A percentile compares a stretch with the other conserved stretches of the same genome.
These are phyloP conservation scores for Steromphala cineraria DNA, from an alignment of 2,888 invertebrate species.

Conservation along the genomic window DNA sequence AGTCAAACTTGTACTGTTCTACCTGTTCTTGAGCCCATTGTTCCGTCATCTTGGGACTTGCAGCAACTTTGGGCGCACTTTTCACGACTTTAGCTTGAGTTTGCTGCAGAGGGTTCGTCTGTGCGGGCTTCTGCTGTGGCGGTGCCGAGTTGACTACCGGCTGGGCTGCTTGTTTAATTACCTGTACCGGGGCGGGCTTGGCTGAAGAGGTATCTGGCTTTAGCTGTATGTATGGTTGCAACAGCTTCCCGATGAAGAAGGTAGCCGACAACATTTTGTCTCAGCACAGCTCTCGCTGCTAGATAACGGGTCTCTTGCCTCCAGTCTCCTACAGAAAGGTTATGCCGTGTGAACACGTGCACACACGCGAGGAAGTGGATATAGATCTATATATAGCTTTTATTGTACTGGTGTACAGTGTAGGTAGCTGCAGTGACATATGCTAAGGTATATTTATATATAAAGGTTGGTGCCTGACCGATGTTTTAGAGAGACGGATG, in stretches of 20 bases:
- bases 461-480: too few species aligned
- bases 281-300: not conserved
- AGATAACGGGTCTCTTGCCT: not conserved
- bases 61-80: not conserved
- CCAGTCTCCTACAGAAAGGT: not conserved
- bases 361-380: too few species aligned
- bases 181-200: not conserved
- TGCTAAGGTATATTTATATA: too few species aligned
- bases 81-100: not conserved
- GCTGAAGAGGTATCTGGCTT: not conserved
- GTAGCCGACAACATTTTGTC: constrained; percentile 8
- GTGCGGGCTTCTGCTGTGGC: not conserved
- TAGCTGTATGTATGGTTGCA: constrained; percentile 14
- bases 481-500: too few species aligned
- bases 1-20: constrained; percentile 56
- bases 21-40: constrained; percentile 58
- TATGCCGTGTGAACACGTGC: too few species aligned
- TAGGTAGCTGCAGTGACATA: too few species aligned
- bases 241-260: constrained; percentile 11
- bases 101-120: not conserved
- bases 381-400: too few species aligned
- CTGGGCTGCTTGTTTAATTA: not conserved
- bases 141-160: not conserved
- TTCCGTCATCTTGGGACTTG: constrained; percentile 35
- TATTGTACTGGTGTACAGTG: too few species aligned